These are phyloP conservation scores for Eucidaris tribuloides DNA, from an alignment of 35 echinoderm and acorn worm species.

Conservation along the genomic window DNA sequence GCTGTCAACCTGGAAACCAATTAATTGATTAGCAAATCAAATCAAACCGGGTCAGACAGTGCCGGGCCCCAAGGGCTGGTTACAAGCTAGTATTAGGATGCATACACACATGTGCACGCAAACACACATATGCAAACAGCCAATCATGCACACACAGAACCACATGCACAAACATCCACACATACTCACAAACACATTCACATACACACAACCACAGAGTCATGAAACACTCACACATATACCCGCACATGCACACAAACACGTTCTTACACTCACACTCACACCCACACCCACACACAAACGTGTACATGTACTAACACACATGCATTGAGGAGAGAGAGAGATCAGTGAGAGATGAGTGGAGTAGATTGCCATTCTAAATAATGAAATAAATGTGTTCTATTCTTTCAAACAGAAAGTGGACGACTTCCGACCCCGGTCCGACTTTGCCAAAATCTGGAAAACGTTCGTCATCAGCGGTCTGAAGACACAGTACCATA, in stretches of 20 bases:
- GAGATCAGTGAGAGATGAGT: neutral
- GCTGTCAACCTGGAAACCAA: too few relatives aligned
- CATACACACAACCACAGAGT: too few relatives aligned
- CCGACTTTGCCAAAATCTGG: constrained; percentile 33
- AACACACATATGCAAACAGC: too few relatives aligned
- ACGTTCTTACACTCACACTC: neutral
- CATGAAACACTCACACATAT: too few relatives aligned
- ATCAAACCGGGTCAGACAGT: too few relatives aligned
- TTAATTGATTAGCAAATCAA: too few relatives aligned
- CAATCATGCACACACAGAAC: too few relatives aligned
- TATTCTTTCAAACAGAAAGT: neutral
- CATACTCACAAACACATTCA: too few relatives aligned
- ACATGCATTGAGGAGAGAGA: neutral
- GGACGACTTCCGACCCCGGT: neutral
- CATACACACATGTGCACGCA: too few relatives aligned
- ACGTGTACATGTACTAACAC: neutral
- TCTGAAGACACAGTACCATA: constrained; percentile 54
- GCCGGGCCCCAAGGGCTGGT: too few relatives aligned
- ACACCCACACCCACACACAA: neutral
- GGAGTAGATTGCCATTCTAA: neutral
- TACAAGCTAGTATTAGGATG: too few relatives aligned
- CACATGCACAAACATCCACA: too few relatives aligned
- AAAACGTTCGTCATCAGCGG: constrained; percentile 65
- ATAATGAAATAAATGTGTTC: neutral
- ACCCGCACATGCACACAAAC: neutral